Percentiles rank a stretch among this genome's conserved stretches.
Evolutionary conservation across 2,113 vertebrate genomes (phyloP).

Genomic region (Laticauda colubrina): DNA sequence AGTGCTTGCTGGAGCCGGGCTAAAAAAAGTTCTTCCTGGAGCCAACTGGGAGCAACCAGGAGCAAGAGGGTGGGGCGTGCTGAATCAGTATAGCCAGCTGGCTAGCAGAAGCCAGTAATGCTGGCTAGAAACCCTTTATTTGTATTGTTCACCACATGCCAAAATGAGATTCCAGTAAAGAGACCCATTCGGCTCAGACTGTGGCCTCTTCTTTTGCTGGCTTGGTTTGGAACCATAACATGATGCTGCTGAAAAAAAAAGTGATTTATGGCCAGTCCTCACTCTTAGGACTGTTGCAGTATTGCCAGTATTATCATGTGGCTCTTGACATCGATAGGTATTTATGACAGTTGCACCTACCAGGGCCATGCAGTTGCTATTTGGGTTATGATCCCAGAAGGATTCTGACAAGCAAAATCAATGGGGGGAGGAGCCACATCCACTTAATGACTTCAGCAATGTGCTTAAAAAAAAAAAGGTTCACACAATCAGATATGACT

Average conservation of each 20-base stretch:
- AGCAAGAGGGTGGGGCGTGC: too few species aligned
- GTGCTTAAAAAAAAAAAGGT: not conserved
- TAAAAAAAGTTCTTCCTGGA: too few species aligned
- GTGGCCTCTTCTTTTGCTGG: too few species aligned
- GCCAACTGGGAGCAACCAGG: too few species aligned
- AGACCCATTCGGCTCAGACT: too few species aligned
- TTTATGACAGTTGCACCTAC: not conserved
- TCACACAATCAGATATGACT: not conserved
- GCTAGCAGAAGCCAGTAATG: too few species aligned
- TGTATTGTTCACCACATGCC: too few species aligned
- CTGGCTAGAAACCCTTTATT: too few species aligned
- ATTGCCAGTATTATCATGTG: not conserved
- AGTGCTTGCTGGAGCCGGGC: too few species aligned
- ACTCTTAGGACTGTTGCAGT: not conserved
- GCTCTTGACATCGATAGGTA: not conserved
- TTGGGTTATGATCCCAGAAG: not conserved
- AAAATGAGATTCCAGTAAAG: too few species aligned
- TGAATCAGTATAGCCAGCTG: too few species aligned
- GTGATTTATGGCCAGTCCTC: not conserved
- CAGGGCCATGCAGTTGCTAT: not conserved
- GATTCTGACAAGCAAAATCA: not conserved
- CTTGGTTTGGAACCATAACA: too few species aligned
- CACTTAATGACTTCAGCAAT: not conserved
- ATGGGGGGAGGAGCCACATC: not conserved
- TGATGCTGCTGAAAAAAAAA: not conserved